Evolutionary conservation across 1,140 invertebrate species (phyloP).

Genomic region (Radopholus similis): DNA sequence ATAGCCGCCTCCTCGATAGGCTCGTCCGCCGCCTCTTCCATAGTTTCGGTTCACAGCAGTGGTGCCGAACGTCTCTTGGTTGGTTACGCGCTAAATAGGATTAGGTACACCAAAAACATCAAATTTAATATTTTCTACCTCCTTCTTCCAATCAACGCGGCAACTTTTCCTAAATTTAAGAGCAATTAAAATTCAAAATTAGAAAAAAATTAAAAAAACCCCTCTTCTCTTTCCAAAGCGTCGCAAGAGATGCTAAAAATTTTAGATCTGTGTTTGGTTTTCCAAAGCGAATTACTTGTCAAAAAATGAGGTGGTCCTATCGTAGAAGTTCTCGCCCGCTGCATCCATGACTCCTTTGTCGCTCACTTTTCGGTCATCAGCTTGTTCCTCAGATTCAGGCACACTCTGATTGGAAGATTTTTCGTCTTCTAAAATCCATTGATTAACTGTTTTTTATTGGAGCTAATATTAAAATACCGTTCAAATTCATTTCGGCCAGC

Average conservation of each 20-base stretch:
- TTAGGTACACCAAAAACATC: neutral
- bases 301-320: constrained; percentile 12
- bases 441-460: too few relatives aligned
- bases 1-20: too few relatives aligned
- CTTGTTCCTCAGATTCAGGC: neutral
- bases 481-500: neutral
- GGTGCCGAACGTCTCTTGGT: constrained; percentile 15
- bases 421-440: neutral
- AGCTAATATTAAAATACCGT: neutral
- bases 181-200: neutral
- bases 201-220: neutral
- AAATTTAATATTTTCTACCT: neutral
- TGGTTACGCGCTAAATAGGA: neutral
- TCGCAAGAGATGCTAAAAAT: constrained; percentile 12
- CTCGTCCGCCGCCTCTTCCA: too few relatives aligned
- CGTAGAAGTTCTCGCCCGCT: neutral
- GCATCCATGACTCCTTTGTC: neutral
- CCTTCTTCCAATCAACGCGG: constrained; percentile 11
- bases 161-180: neutral
- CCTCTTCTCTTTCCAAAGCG: constrained; percentile 6
- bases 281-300: neutral
- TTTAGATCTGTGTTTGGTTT: too few relatives aligned
- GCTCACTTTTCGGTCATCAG: neutral
- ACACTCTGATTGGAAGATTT: neutral
- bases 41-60: too few relatives aligned